Percentiles rank a stretch among this genome's conserved stretches.
phyloP scores from a whole-genome alignment of 2,113 vertebrate genomes.

The Nicator chloris region DNA sequence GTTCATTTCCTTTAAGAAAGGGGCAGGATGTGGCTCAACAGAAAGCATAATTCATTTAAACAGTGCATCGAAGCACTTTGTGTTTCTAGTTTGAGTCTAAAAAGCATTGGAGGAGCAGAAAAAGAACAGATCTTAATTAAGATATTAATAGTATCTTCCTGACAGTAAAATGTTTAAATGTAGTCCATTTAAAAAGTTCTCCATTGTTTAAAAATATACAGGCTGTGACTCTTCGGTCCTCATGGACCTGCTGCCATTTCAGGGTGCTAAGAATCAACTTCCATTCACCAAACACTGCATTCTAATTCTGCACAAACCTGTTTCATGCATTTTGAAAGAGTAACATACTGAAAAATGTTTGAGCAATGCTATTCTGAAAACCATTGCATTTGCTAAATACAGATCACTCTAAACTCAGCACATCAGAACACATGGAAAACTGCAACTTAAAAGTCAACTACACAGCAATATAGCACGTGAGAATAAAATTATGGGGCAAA shows the following conservation, averaged over 20 bases:
- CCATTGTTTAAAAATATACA: background rate
- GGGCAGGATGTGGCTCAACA: conserved; percentile 8
- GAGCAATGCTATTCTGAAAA: background rate
- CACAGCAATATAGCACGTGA: background rate
- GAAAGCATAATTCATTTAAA: background rate
- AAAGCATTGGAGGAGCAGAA: background rate
- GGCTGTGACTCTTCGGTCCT: background rate
- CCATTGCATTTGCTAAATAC: background rate
- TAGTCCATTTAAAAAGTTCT: background rate
- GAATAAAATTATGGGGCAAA: background rate
- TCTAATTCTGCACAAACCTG: background rate
- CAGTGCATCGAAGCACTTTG: background rate
- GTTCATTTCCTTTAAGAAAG: background rate
- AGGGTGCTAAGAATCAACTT: background rate
- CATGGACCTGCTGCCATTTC: background rate
- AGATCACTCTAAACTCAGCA: background rate
- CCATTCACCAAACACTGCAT: background rate
- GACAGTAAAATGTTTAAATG: background rate
- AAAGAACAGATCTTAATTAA: background rate
- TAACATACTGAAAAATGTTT: background rate
- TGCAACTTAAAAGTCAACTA: background rate
- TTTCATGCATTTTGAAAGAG: background rate
- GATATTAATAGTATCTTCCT: background rate
- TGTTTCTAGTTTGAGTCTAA: background rate
- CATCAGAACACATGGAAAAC: background rate